phyloP scores from a whole-genome alignment of 2,888 invertebrate species.

The Cosmorhoe ocellata region DNA sequence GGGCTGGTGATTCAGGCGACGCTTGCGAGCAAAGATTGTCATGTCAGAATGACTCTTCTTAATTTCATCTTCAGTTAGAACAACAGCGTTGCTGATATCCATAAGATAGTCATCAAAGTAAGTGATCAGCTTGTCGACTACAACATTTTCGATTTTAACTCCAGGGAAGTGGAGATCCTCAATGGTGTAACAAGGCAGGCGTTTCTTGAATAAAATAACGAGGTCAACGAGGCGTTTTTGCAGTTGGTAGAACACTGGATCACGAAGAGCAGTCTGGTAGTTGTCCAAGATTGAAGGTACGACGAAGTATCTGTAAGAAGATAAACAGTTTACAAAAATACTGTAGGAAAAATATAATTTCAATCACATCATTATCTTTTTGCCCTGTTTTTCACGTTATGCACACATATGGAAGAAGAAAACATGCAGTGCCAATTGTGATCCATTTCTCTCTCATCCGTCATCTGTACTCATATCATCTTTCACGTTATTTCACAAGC shows the following conservation, averaged over 20 bases:
- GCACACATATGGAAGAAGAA: too few relatives aligned
- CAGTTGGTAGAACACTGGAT: slow-evolving; percentile 88
- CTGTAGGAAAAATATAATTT: too few relatives aligned
- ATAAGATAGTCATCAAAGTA: slow-evolving; percentile 87
- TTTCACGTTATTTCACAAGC: too few relatives aligned
- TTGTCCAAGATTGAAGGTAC: slow-evolving; percentile 84
- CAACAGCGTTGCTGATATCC: slow-evolving; percentile 84
- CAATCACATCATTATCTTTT: too few relatives aligned
- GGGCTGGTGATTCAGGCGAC: slow-evolving; percentile 85
- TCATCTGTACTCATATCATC: too few relatives aligned
- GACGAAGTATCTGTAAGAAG: slow-evolving; percentile 70
- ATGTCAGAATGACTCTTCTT: slow-evolving; percentile 74
- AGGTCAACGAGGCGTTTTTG: slow-evolving; percentile 83
- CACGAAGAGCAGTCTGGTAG: slow-evolving; percentile 86
- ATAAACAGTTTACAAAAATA: background rate
- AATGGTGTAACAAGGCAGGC: slow-evolving; percentile 82
- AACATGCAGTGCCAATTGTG: too few relatives aligned
- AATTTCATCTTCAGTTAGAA: slow-evolving; percentile 70
- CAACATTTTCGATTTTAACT: slow-evolving; percentile 84
- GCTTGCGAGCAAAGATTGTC: slow-evolving; percentile 80
- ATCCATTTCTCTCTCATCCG: too few relatives aligned
- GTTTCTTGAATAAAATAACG: slow-evolving; percentile 83
- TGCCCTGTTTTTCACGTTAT: too few relatives aligned
- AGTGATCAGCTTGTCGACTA: slow-evolving; percentile 85
- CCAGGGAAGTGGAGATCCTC: slow-evolving; percentile 85